Conservation (phyloP, 2,797 vertebrate genomes). For the Pseudochaenichthys georgianus region DNA sequence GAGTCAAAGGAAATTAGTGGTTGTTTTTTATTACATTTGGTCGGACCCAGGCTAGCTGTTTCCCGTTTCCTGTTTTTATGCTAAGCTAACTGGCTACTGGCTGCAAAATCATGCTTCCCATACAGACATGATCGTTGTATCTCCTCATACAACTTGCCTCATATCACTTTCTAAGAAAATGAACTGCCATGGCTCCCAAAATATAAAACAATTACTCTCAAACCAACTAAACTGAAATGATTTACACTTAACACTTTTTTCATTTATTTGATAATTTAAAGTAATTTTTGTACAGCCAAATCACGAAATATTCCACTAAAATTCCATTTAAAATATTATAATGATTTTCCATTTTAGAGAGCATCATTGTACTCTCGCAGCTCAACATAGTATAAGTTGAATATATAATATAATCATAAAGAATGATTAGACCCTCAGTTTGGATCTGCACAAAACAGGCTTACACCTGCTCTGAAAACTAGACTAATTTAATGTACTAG, state of each 20-base stretch:
- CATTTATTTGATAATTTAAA: conserved; percentile 36
- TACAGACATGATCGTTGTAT: neutral
- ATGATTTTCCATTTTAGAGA: conserved; percentile 31
- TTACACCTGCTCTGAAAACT: conserved; percentile 48
- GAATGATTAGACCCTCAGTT: conserved; percentile 45
- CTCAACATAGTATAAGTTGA: conserved; percentile 38
- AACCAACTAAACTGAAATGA: conserved; percentile 9
- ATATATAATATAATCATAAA: conserved; percentile 50
- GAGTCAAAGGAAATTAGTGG: too few species aligned
- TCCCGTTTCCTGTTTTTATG: conserved; percentile 7
- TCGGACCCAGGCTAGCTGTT: neutral
- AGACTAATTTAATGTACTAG: conserved; percentile 62
- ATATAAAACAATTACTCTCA: conserved; percentile 30
- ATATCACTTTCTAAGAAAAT: neutral
- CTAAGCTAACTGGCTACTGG: conserved; percentile 1
- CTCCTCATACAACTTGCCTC: neutral
- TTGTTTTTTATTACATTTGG: too few species aligned
- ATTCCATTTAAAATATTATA: conserved; percentile 34
- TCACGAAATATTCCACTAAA: conserved; percentile 50
- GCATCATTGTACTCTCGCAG: conserved; percentile 25
- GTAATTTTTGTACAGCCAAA: conserved; percentile 39
- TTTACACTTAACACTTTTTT: conserved; percentile 23
- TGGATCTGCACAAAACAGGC: conserved; percentile 22
- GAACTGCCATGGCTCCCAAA: neutral
- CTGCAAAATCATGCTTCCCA: neutral